phyloP scores from a whole-genome alignment of 92 coral and sea anemone species.

The Palythoa grandiflora region DNA sequence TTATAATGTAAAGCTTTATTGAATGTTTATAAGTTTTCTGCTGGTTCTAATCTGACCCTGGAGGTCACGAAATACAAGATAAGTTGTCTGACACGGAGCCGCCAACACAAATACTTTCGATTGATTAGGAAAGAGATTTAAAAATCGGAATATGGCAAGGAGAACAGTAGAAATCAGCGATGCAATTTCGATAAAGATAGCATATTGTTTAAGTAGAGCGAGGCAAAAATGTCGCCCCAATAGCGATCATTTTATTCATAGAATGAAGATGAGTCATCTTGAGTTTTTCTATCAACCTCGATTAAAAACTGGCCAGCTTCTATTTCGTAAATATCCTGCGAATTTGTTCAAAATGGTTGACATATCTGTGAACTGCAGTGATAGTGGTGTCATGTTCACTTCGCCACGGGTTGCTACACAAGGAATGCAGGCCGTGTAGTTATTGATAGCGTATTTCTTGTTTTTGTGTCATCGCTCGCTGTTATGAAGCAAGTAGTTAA shows the following conservation, averaged over 20 bases:
- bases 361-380: background rate
- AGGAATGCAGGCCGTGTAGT: background rate
- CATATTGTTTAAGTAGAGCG: background rate
- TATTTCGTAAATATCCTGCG: background rate
- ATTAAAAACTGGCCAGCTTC: background rate
- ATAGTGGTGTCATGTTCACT: background rate
- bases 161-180: background rate
- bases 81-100: background rate
- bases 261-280: background rate
- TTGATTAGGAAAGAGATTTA: background rate
- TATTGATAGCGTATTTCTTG: background rate
- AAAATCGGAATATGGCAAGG: background rate
- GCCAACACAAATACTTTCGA: background rate
- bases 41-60: background rate
- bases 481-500: background rate
- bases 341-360: background rate
- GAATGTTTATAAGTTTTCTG: conserved; percentile 35
- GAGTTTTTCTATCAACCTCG: background rate
- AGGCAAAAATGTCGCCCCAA: background rate
- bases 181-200: background rate
- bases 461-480: background rate
- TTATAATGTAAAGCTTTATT: conserved; percentile 4
- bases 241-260: background rate
- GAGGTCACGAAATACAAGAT: conserved; percentile 26
- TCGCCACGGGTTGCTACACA: background rate